Conservation (phyloP, 2,113 vertebrate genomes). For the Hippoglossus stenolepis region DNA sequence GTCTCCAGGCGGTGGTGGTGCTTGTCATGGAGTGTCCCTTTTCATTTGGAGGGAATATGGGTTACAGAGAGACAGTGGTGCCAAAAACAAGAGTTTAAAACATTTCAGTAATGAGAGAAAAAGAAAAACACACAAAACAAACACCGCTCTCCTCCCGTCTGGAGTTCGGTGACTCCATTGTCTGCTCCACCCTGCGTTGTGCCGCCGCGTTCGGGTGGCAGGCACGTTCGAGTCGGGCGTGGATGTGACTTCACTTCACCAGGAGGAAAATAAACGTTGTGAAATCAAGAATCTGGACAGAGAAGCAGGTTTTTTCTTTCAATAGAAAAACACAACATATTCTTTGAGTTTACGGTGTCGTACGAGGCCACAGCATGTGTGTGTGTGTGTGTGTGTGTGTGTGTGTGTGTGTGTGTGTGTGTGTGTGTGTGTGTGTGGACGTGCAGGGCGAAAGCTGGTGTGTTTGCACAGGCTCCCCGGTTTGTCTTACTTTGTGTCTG, state of each 20-base stretch:
- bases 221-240: conserved; percentile 51
- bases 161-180: conserved; percentile 39
- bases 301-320: conserved; percentile 5
- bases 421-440: conserved; percentile 29
- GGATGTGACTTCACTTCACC: conserved; percentile 49
- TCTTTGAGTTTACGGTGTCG: conserved; percentile 36
- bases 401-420: conserved; percentile 40
- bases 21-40: conserved; percentile 78
- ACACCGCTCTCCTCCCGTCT: conserved; percentile 7
- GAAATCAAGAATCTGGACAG: conserved; percentile 40
- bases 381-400: too few species aligned
- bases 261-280: conserved; percentile 13
- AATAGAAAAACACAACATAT: neutral
- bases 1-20: conserved; percentile 70
- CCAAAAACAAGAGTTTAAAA: conserved; percentile 52
- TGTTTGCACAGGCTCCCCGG: conserved; percentile 57
- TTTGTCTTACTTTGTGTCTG: conserved; percentile 75
- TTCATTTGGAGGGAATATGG: conserved; percentile 68
- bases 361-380: conserved; percentile 35
- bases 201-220: conserved; percentile 38
- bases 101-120: conserved; percentile 10
- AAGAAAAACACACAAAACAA: neutral
- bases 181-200: conserved; percentile 46
- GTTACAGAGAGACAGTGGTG: conserved; percentile 53
- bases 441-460: neutral